phyloP scores from a whole-genome alignment of 1,140 invertebrate species.

The Drosophila bocki region DNA sequence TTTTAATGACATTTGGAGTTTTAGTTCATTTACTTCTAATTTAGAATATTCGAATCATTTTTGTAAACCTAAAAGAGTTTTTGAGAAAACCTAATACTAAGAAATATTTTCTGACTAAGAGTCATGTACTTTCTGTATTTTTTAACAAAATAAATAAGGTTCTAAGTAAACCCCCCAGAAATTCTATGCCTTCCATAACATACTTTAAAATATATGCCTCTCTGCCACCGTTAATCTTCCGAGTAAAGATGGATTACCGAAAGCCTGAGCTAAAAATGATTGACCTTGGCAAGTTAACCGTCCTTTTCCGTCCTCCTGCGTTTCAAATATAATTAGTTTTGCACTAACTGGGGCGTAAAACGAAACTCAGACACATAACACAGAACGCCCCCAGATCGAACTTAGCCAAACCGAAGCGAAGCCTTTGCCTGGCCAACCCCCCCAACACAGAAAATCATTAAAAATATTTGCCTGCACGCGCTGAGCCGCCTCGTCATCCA shows the following conservation, averaged over 20 bases:
- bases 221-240: slow-evolving; percentile 2
- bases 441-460: slow-evolving; percentile 68
- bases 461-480: slow-evolving; percentile 81
- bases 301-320: slow-evolving; percentile 7
- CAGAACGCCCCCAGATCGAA: slow-evolving; percentile 59
- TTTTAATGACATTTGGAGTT: neutral
- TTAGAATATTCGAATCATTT: neutral
- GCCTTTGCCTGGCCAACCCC: slow-evolving; percentile 42
- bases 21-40: neutral
- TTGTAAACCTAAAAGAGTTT: neutral
- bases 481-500: slow-evolving; percentile 78
- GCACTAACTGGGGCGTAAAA: slow-evolving; percentile 79
- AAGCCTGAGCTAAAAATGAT: slow-evolving; percentile 19
- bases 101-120: neutral
- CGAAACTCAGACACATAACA: slow-evolving; percentile 51
- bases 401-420: slow-evolving; percentile 23
- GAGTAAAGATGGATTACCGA: slow-evolving; percentile 8
- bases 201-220: neutral
- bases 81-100: neutral
- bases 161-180: no score
- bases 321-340: slow-evolving; percentile 73
- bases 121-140: neutral
- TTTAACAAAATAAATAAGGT: neutral
- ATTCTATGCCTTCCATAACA: neutral
- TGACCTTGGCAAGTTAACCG: slow-evolving; percentile 22